These are phyloP conservation scores for Zygothrica quintamaculata DNA, from an alignment of 2,888 invertebrate species.

Conservation along the genomic window DNA sequence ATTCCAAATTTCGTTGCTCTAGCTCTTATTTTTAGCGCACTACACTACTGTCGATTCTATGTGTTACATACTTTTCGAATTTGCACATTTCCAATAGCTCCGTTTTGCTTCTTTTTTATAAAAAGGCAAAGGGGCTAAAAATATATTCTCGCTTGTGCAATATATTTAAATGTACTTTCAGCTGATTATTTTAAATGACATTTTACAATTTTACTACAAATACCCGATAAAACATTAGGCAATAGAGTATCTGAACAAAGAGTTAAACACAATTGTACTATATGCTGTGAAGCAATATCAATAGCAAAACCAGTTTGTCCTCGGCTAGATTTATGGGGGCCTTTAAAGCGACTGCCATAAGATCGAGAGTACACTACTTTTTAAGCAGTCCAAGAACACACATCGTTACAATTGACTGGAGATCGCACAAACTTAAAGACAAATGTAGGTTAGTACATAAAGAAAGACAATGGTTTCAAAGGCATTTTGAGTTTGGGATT, in stretches of 20 bases:
- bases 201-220: too few species aligned
- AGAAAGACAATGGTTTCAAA: slow-evolving; percentile 31
- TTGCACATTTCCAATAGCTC: too few species aligned
- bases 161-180: too few species aligned
- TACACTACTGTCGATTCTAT: too few species aligned
- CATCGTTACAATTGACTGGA: slow-evolving; percentile 46
- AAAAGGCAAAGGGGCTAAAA: too few species aligned
- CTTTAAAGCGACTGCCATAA: slow-evolving; percentile 45
- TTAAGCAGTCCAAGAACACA: slow-evolving; percentile 62
- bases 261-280: slow-evolving; percentile 55
- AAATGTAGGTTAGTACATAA: slow-evolving; percentile 46
- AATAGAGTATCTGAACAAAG: slow-evolving; percentile 33
- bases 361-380: slow-evolving; percentile 66
- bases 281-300: slow-evolving; percentile 50
- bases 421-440: slow-evolving; percentile 42
- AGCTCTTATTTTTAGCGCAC: too few species aligned
- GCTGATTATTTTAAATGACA: too few species aligned
- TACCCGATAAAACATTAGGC: not conserved
- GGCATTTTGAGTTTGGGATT: slow-evolving; percentile 2
- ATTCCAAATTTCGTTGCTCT: too few species aligned
- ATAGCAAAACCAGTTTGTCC: slow-evolving; percentile 68
- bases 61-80: too few species aligned
- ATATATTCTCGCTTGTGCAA: too few species aligned
- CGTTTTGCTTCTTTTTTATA: too few species aligned
- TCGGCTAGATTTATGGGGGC: slow-evolving; percentile 1